Base-by-base conservation (phyloP, 2,113 vertebrate genomes). In the Spea multiplicata region DNA sequence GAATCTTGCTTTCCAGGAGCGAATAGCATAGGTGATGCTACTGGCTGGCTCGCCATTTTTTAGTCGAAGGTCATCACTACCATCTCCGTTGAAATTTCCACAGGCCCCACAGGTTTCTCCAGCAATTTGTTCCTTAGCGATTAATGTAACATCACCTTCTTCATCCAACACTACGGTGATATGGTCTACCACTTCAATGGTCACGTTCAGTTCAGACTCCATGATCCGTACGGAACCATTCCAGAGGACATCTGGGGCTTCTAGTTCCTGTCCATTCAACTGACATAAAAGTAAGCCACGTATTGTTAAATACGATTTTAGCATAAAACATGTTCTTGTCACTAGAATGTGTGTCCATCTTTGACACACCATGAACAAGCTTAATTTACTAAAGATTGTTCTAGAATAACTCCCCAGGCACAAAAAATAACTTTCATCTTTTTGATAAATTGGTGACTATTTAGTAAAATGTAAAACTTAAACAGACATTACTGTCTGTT, bases 101-200 rank as follows among this genome's bases (percentile, higher is more conserved):
- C 91, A 94, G 53, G 94, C 83, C 44, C 92, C 92, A 0, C 88
- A 89, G 1, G 90, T 8, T 14, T 46, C 45, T 57, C 83, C 64
- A 64, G 78, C 46, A 12, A 74, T 0, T 5, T 16, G 9, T n/a
- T 68, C 53, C 30, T 80, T 80, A 9, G n/a, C 71, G 3, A 8
- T 74, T 14, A 80, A 9, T 47, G 5, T 57, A 1, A 80, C 50
- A 12, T 68, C 45, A 9, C 65, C 78, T 13, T 50, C 73, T 5
- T 1, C 13, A 48, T 44, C 53, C 3, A 68, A 73, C 3, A 12
- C 44, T 16, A 68, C 71, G 3, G 71, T 68, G 3, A 80, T 74
- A 4, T 10, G 16, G 3, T 62, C n/a, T 5, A 12, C 8, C 7
- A 80, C n/a, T 53, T 73, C 52, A 6, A 80, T 12, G 14, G 71